Evolutionary conservation across 2,113 vertebrate genomes (phyloP), one percentile per base, ranked within the genome.

Genomic region (Scomber scombrus): DNA sequence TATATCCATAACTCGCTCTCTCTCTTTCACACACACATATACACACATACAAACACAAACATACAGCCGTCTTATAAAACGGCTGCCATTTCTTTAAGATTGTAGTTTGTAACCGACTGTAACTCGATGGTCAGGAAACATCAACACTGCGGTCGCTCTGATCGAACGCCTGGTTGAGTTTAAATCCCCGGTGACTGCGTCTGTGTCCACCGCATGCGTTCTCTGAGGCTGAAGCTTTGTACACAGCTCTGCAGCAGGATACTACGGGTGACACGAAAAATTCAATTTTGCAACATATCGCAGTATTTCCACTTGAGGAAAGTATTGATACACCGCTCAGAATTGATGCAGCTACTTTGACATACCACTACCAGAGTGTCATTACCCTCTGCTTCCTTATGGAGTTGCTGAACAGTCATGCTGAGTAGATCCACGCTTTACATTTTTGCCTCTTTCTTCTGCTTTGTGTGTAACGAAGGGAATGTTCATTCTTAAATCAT

Each of bases 141-240:
- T 79, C 75, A 79, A 77, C 80, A 69, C 11, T 80, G 74, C 73
- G 86, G 83, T 77, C 1, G 2, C 46, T 57, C 40, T 70, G 73
- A 71, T 55, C 70, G 62, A 81, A 62, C 58, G 71, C 61, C 80
- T 70, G 80, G 77, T 70, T 8, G 19, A 72, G 66, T 70, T 81
- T 68, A 49, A 77, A 75, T 62, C 85, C 47, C 65, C 45, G 19
- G 52, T 63, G 57, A 51, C 43, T 45, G 45, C 52, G 47, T 18
- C 31, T 3, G 5, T 21, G 65, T 84, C 50, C 49, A 56, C 87
- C 52, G 31, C 79, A 80, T 70, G 26, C 64, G n/a, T 43, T 75
- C 81, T 57, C 14, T 55, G 49, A 21, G 46, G 34, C 50, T 78
- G n/a, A 64, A 34, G 51, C 51, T 61, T 13, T 66, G 11, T 43